Conservation (phyloP, 2,797 vertebrate genomes). For the Peromyscus eremicus region DNA sequence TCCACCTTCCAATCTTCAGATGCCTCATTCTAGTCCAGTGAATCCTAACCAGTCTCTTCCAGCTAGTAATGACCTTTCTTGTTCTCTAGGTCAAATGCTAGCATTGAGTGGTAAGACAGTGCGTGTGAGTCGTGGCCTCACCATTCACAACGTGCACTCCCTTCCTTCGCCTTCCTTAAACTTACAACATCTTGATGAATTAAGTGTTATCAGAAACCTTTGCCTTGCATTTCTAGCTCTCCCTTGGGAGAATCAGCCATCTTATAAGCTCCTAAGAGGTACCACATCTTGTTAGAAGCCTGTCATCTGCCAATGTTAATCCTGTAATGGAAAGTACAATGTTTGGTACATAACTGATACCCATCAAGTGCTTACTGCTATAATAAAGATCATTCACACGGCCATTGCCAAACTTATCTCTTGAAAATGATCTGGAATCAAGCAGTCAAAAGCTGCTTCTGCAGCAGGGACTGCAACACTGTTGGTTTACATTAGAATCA, state of each 20-base stretch:
- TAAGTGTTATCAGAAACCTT: constrained; percentile 36
- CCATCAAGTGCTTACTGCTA: not conserved
- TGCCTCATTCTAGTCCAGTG: not conserved
- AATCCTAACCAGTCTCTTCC: not conserved
- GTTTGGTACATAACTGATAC: not conserved
- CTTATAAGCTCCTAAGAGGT: not conserved
- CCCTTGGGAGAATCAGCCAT: not conserved
- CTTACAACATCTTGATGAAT: not conserved
- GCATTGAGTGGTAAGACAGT: not conserved
- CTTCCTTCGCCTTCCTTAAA: constrained; percentile 15
- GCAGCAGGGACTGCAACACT: not conserved
- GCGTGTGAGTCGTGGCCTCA: not conserved
- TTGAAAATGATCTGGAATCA: not conserved
- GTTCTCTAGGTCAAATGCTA: not conserved
- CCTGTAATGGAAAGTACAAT: constrained; percentile 34
- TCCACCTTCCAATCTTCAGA: not conserved
- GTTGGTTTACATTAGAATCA: not conserved
- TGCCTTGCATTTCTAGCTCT: not conserved
- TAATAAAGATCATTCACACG: not conserved
- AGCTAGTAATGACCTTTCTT: constrained; percentile 6
- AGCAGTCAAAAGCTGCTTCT: constrained; percentile 10
- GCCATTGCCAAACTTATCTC: not conserved
- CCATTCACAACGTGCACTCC: not conserved
- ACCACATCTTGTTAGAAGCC: constrained; percentile 14
- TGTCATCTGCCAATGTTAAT: not conserved